Conservation (phyloP, 2,113 vertebrate species). For the Stigmatopora argus region DNA sequence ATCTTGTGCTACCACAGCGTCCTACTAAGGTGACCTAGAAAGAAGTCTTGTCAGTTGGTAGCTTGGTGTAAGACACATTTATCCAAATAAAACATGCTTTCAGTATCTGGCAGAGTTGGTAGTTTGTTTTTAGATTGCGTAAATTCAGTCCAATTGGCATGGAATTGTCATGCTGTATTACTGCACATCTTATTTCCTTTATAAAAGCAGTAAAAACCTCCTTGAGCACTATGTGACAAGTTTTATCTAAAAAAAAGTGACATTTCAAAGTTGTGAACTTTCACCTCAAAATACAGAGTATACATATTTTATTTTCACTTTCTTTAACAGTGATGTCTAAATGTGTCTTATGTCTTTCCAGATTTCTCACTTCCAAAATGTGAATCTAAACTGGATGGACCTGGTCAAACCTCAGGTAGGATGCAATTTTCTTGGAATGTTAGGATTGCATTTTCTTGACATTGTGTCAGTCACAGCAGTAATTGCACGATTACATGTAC, state of each 20-base stretch:
- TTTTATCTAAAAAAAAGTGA: too few relatives aligned
- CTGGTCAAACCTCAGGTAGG: conserved; percentile 66
- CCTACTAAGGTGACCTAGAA: conserved; percentile 41
- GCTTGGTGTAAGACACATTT: neutral
- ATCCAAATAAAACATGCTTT: neutral
- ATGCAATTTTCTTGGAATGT: conserved; percentile 9
- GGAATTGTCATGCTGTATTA: neutral
- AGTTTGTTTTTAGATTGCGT: neutral
- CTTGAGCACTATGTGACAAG: neutral
- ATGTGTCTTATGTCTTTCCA: conserved; percentile 37
- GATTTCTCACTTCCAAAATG: conserved; percentile 70
- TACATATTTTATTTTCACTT: conserved; percentile 8
- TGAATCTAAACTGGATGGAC: conserved; percentile 69
- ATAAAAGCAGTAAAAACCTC: neutral
- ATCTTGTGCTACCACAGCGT: conserved; percentile 31
- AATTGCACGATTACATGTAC: neutral
- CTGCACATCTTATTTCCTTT: neutral
- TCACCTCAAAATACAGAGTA: neutral
- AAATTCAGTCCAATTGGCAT: neutral
- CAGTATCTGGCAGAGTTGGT: neutral
- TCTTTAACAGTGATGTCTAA: conserved; percentile 7
- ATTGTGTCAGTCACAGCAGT: neutral
- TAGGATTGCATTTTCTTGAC: neutral
- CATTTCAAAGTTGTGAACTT: too few relatives aligned
- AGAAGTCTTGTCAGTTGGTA: conserved; percentile 18